Evolutionary conservation across 1,140 invertebrate species (phyloP).

Genomic region (Papilio polytes): DNA sequence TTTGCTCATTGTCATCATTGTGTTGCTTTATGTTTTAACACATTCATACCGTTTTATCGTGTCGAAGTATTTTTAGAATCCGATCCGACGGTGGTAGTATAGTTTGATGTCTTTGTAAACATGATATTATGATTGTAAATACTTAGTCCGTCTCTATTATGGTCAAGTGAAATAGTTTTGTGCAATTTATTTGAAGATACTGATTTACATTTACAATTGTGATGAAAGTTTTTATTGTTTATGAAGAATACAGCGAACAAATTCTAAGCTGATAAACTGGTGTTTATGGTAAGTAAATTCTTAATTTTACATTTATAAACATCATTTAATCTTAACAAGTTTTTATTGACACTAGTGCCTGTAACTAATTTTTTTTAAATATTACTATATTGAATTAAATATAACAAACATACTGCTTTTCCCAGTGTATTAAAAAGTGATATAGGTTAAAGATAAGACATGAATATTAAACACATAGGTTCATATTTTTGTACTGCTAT

Average conservation of each 20-base stretch:
- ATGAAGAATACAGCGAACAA: slow-evolving; percentile 58
- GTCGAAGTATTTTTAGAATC: slow-evolving; percentile 81
- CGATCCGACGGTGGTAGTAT: slow-evolving; percentile 68
- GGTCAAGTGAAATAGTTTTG: slow-evolving; percentile 60
- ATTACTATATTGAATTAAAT: no score
- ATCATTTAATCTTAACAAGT: not conserved
- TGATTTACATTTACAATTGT: slow-evolving; percentile 56
- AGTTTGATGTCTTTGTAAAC: slow-evolving; percentile 74
- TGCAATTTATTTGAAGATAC: slow-evolving; percentile 52
- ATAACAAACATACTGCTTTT: no score
- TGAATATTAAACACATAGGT: no score
- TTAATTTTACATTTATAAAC: not conserved
- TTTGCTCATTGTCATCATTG: slow-evolving; percentile 75
- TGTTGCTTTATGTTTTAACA: slow-evolving; percentile 78
- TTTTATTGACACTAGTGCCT: not conserved
- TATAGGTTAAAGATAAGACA: no score
- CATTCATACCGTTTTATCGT: slow-evolving; percentile 81
- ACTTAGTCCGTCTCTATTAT: slow-evolving; percentile 63
- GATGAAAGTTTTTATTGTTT: slow-evolving; percentile 64
- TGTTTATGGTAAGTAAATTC: slow-evolving; percentile 71
- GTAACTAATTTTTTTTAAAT: not conserved
- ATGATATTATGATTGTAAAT: slow-evolving; percentile 66
- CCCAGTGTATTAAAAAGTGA: no score
- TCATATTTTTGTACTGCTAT: no score
- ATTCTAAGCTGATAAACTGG: slow-evolving; percentile 60